phyloP scores from a whole-genome alignment of 2,113 vertebrate genomes.

The Gymnobelideus leadbeateri region DNA sequence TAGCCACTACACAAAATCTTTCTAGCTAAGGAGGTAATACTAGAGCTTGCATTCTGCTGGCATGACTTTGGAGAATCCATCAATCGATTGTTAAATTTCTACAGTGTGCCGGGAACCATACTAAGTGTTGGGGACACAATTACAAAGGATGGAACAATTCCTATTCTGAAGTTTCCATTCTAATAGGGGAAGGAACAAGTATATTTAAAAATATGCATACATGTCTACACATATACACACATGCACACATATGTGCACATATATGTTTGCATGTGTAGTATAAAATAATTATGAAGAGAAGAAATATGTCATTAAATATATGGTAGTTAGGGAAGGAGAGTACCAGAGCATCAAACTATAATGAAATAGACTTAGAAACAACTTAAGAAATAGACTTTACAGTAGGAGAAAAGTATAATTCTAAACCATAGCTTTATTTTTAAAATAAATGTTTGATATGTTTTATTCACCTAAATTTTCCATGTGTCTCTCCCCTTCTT shows the following conservation, averaged over 20 bases:
- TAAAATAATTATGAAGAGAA: neutral
- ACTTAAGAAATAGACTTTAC: neutral
- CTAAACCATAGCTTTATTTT: neutral
- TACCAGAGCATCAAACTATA: neutral
- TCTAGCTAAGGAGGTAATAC: neutral
- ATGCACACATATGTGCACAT: neutral
- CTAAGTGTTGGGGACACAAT: neutral
- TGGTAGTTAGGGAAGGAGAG: neutral
- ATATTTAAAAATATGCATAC: neutral
- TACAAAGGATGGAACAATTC: neutral
- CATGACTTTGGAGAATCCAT: neutral
- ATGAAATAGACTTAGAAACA: neutral
- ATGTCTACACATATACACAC: neutral
- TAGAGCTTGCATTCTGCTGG: neutral
- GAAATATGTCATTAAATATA: too few species aligned
- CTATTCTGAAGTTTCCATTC: neutral
- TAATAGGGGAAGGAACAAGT: neutral
- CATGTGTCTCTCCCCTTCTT: neutral
- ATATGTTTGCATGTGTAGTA: neutral
- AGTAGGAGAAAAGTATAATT: neutral
- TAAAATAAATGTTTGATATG: neutral
- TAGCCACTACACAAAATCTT: neutral
- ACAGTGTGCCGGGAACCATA: neutral
- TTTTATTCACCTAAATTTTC: neutral
- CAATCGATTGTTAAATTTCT: neutral